Conservation (phyloP, 2,888 invertebrate genomes). For the Sinodicranocentrus sp. region DNA sequence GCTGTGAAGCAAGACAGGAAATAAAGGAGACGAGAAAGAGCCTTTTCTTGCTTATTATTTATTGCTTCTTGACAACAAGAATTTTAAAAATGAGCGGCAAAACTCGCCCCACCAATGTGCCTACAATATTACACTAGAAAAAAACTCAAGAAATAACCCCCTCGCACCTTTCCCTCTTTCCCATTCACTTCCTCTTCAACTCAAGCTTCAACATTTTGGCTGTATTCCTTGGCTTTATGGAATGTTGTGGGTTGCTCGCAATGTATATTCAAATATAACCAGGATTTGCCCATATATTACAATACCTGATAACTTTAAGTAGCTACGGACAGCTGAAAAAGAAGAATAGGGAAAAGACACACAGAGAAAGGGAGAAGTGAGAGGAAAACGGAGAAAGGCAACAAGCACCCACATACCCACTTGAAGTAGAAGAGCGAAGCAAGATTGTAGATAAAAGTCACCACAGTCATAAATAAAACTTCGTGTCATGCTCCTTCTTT, state of each 20-base stretch:
- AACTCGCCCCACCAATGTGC: background rate
- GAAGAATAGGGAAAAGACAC: slow-evolving; percentile 24
- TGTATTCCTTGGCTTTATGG: too few species aligned
- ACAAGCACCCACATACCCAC: slow-evolving; percentile 62
- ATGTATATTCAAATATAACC: too few species aligned
- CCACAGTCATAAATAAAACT: slow-evolving; percentile 70
- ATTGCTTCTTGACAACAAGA: slow-evolving; percentile 55
- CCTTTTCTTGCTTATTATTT: slow-evolving; percentile 51
- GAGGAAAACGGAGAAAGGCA: slow-evolving; percentile 44
- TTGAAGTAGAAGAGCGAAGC: too few species aligned
- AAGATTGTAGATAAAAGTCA: slow-evolving; percentile 70
- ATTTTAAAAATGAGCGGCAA: slow-evolving; percentile 51
- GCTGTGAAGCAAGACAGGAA: background rate
- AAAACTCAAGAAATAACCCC: too few species aligned
- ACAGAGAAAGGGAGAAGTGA: slow-evolving; percentile 40
- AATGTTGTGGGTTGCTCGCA: too few species aligned
- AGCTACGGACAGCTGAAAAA: slow-evolving; percentile 40
- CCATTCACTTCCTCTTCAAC: too few species aligned
- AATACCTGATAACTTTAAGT: slow-evolving; percentile 48
- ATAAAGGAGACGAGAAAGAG: background rate
- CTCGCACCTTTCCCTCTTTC: too few species aligned
- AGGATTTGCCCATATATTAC: slow-evolving; percentile 43
- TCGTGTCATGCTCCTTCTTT: slow-evolving; percentile 66
- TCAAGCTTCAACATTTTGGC: too few species aligned
- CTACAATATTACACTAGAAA: too few species aligned